A percentile compares a stretch with the other conserved stretches of the same genome.
Evolutionary conservation across 2,113 vertebrate species (phyloP).

Genomic region (Gyps fulvus): DNA sequence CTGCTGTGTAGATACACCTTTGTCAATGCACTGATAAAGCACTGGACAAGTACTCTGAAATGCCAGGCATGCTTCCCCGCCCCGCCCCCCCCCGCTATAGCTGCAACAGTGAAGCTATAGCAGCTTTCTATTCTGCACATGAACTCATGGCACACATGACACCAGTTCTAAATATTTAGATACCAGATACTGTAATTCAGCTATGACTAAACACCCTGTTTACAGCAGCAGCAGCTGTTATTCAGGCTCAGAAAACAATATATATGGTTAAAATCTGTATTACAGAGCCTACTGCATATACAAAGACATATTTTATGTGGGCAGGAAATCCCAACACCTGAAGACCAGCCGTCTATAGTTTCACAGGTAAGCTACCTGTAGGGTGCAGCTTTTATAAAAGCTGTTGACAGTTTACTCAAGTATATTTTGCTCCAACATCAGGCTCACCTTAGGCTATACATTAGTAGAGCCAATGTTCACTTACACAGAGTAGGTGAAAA

Average conservation of each 20-base stretch:
- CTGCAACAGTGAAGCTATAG: not conserved
- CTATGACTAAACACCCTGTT: not conserved
- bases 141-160: not conserved
- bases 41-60: not conserved
- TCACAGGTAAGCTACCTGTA: not conserved
- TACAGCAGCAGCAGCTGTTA: not conserved
- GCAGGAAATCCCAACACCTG: not conserved
- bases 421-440: not conserved
- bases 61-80: not conserved
- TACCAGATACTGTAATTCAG: not conserved
- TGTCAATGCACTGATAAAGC: not conserved
- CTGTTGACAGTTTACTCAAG: not conserved
- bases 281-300: not conserved
- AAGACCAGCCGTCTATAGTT: not conserved
- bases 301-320: not conserved
- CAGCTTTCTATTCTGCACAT: not conserved
- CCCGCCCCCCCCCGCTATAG: fast-evolving
- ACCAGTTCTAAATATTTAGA: not conserved
- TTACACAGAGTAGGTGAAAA: not conserved
- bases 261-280: not conserved
- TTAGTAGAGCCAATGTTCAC: not conserved
- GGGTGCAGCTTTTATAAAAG: not conserved
- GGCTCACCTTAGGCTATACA: not conserved
- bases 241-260: not conserved
- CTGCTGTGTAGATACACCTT: not conserved